phyloP scores from a whole-genome alignment of 2,888 invertebrate genomes.

The Nematopogon swammerdamellus region DNA sequence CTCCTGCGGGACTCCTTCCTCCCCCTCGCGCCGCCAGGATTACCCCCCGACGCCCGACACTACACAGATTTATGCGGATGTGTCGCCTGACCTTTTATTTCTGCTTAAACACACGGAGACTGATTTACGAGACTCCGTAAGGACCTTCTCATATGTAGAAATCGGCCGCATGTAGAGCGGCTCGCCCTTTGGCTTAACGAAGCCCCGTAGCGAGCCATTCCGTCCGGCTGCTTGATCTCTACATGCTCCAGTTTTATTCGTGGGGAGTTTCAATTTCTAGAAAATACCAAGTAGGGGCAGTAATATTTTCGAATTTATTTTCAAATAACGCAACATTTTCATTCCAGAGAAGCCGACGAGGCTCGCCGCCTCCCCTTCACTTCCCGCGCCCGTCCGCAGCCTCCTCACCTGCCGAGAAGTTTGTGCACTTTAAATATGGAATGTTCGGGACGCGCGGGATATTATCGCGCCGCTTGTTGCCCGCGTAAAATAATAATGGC shows the following conservation, averaged over 20 bases:
- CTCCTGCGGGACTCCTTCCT: background rate
- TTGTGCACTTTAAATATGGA: background rate
- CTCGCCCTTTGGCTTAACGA: no score
- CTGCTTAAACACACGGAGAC: background rate
- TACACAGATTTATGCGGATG: background rate
- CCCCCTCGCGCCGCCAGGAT: background rate
- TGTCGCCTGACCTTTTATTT: background rate
- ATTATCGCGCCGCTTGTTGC: constrained; percentile 59
- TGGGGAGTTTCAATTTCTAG: no score
- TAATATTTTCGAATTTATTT: no score
- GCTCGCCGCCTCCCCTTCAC: no score
- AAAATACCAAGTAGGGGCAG: no score
- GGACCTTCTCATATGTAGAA: background rate
- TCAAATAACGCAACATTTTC: no score
- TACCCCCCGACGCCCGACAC: background rate
- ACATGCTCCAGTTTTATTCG: no score
- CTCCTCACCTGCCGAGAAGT: background rate
- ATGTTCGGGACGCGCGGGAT: constrained; percentile 32
- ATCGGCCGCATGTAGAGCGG: background rate
- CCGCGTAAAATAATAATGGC: constrained; percentile 59
- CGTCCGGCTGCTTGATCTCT: no score
- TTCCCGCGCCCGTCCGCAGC: background rate
- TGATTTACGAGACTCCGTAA: background rate
- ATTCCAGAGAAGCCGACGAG: no score
- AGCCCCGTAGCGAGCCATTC: no score